Conservation (phyloP, 2,113 vertebrate genomes). For the Alosa alosa region DNA sequence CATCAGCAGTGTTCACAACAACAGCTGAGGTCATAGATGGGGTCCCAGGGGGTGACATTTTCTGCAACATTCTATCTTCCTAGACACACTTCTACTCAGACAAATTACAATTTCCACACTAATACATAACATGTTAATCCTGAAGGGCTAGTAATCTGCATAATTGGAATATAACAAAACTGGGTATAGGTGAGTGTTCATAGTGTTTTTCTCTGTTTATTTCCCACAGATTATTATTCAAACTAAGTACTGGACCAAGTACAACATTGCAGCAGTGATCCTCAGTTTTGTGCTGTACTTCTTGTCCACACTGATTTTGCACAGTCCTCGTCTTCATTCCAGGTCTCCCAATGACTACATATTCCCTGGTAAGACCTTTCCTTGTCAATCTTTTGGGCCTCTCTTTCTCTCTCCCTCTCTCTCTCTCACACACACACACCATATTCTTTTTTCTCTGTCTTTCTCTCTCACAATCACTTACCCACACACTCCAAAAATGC, state of each 20-base stretch:
- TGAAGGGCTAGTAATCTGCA: not conserved
- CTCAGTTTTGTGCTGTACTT: constrained; percentile 73
- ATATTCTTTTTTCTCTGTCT: not conserved
- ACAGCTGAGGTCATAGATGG: constrained; percentile 74
- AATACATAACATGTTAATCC: not conserved
- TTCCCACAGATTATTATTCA: constrained; percentile 72
- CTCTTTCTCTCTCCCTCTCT: not conserved
- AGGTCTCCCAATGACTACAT: constrained; percentile 69
- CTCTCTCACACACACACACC: not conserved
- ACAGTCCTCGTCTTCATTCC: constrained; percentile 66
- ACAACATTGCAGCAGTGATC: constrained; percentile 62
- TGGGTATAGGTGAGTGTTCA: not conserved
- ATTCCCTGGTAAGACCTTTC: constrained; percentile 74
- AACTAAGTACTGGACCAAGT: constrained; percentile 79
- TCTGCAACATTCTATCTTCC: not conserved
- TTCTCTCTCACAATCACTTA: not conserved
- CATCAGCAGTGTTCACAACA: constrained; percentile 71
- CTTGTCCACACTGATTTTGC: constrained; percentile 69
- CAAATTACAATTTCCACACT: not conserved
- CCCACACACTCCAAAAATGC: too few relatives aligned
- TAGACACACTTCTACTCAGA: not conserved
- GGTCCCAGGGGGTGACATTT: not conserved
- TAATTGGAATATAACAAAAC: not conserved
- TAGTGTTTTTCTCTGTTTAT: constrained; percentile 25
- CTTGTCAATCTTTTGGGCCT: not conserved